Conservation (phyloP, 53 echinoderm and acorn worm species). For the Apostichopus leukothele region DNA sequence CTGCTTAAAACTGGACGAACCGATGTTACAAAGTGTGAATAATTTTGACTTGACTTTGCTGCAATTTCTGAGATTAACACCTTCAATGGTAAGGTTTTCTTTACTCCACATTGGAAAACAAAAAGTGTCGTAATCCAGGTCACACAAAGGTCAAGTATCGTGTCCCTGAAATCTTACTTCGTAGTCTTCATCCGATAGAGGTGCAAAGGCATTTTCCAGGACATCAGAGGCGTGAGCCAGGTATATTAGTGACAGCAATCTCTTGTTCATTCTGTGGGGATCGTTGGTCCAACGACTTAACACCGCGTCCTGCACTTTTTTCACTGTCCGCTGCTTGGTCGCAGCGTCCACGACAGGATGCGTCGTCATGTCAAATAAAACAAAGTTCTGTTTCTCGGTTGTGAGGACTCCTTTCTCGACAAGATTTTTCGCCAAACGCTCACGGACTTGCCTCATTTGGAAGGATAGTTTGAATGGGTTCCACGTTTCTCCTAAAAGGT, state of each 20-base stretch:
- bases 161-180: conserved; percentile 61
- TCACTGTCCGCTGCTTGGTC: conserved; percentile 88
- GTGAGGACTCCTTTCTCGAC: conserved; percentile 98
- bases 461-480: conserved; percentile 92
- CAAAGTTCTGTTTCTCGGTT: conserved; percentile 99
- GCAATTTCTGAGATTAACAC: too few relatives aligned
- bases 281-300: conserved; percentile 96
- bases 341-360: conserved; percentile 88
- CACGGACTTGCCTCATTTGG: conserved; percentile 93
- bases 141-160: neutral
- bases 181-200: conserved; percentile 96
- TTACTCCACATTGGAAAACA: too few relatives aligned
- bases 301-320: conserved; percentile 91
- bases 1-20: too few relatives aligned
- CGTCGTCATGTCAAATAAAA: conserved; percentile 98
- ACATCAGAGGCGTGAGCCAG: conserved; percentile 97
- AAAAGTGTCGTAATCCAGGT: too few relatives aligned
- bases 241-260: conserved; percentile 89
- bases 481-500: conserved; percentile 88
- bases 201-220: conserved; percentile 98
- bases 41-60: too few relatives aligned
- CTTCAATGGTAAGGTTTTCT: too few relatives aligned
- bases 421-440: conserved; percentile 95
- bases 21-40: too few relatives aligned
- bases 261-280: conserved; percentile 83